Conservation (phyloP, 2,113 vertebrate species). For the Campylorhamphus procurvoides region DNA sequence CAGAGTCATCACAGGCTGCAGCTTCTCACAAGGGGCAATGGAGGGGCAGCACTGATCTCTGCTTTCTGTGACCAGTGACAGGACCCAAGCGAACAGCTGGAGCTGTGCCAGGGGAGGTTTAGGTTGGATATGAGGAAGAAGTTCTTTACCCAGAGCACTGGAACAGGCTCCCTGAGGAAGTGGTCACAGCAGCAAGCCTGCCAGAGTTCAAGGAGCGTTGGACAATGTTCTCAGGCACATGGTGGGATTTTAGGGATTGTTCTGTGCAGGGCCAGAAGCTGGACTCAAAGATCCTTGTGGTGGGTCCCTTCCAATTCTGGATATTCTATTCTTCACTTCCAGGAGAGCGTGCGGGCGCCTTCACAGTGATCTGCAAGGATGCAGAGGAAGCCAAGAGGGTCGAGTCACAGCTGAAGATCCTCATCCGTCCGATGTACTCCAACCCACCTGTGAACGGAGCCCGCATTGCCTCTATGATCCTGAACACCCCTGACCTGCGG, state of each 20-base stretch:
- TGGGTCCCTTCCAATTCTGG: not conserved
- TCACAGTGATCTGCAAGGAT: conserved; percentile 90
- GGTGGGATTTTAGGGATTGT: not conserved
- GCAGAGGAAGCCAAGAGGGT: conserved; percentile 92
- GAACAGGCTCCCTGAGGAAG: not conserved
- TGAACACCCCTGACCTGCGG: conserved; percentile 88
- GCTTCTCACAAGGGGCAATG: not conserved
- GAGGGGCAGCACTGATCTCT: not conserved
- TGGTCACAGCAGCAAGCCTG: not conserved
- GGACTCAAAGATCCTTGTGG: not conserved
- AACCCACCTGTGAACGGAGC: conserved; percentile 95
- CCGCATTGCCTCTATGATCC: conserved; percentile 89
- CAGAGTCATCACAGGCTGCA: accelerated
- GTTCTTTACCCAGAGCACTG: not conserved
- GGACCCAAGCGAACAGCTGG: not conserved
- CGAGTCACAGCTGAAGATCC: conserved; percentile 96
- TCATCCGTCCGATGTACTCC: conserved; percentile 97
- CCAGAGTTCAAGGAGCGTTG: not conserved
- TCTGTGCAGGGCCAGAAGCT: not conserved
- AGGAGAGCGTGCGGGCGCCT: conserved; percentile 97
- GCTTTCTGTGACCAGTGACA: not conserved
- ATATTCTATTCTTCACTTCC: not conserved
- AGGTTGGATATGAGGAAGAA: not conserved
- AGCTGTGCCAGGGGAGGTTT: not conserved
- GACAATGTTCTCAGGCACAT: not conserved